These are phyloP conservation scores for Tetanocera ferruginea DNA, from an alignment of 2,888 invertebrate genomes.

Conservation along the genomic window DNA sequence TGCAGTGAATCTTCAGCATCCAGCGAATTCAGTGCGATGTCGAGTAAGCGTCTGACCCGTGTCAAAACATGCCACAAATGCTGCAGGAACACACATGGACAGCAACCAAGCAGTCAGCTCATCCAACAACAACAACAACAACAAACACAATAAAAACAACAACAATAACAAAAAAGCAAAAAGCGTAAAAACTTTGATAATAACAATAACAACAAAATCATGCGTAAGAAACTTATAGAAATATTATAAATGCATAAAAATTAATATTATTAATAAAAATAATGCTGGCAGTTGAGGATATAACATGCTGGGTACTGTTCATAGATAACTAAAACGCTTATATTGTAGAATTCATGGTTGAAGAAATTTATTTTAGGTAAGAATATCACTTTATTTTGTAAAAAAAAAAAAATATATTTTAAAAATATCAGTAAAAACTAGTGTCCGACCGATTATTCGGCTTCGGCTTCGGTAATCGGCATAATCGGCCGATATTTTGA, in stretches of 20 bases:
- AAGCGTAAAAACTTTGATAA: not conserved
- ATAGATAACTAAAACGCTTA: too few species aligned
- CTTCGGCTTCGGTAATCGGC: too few species aligned
- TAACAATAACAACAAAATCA: conserved; percentile 10
- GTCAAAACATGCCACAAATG: conserved; percentile 44
- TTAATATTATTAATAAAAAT: not conserved
- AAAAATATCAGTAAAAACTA: too few species aligned
- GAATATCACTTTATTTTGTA: too few species aligned
- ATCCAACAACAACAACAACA: not conserved
- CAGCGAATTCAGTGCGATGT: conserved; percentile 33
- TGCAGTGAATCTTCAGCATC: not conserved
- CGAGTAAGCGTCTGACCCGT: conserved; percentile 46
- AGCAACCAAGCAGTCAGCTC: not conserved
- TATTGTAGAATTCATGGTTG: too few species aligned
- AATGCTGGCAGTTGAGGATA: not conserved
- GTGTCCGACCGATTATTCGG: too few species aligned
- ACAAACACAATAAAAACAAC: not conserved
- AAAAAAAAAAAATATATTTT: too few species aligned
- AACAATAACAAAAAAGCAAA: not conserved
- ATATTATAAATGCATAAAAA: not conserved
- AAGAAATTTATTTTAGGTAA: too few species aligned
- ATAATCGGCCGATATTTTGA: too few species aligned
- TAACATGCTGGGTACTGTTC: too few species aligned
- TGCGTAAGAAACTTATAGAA: conserved; percentile 20
- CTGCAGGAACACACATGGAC: conserved; percentile 17